Conservation (phyloP, 2,797 vertebrate species). For the Syncerus caffer region DNA sequence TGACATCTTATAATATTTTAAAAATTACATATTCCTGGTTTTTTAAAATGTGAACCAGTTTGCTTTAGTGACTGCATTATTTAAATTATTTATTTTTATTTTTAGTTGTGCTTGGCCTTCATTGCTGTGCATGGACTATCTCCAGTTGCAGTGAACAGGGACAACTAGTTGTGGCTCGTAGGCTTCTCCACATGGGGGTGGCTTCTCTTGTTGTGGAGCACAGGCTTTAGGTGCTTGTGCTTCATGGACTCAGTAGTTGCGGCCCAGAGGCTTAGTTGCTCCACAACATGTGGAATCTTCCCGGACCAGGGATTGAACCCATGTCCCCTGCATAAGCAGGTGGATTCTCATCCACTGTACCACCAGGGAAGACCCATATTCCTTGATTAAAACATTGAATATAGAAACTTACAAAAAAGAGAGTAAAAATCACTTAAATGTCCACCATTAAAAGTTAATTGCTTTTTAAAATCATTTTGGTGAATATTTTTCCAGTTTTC, state of each 20-base stretch:
- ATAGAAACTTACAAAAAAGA: background rate
- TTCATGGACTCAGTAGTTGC: background rate
- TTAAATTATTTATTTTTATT: background rate
- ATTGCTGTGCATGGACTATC: background rate
- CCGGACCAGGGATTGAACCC: rapidly evolving
- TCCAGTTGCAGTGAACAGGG: background rate
- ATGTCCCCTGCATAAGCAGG: background rate
- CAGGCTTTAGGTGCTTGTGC: background rate
- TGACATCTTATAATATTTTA: background rate
- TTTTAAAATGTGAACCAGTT: background rate
- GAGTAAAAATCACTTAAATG: background rate
- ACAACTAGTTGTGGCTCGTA: rapidly evolving
- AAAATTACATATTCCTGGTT: background rate
- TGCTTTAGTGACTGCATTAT: background rate
- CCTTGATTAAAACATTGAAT: background rate
- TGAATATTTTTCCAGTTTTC: background rate
- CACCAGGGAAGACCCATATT: background rate
- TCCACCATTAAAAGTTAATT: background rate
- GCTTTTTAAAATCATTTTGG: background rate
- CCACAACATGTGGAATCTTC: background rate
- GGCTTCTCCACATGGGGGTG: background rate
- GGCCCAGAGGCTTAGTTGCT: background rate
- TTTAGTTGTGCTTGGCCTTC: background rate
- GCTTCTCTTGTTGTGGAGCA: background rate
- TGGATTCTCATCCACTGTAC: background rate